Evolutionary conservation across 2,888 invertebrate species (phyloP).

Genomic region (Morpho helenor): DNA sequence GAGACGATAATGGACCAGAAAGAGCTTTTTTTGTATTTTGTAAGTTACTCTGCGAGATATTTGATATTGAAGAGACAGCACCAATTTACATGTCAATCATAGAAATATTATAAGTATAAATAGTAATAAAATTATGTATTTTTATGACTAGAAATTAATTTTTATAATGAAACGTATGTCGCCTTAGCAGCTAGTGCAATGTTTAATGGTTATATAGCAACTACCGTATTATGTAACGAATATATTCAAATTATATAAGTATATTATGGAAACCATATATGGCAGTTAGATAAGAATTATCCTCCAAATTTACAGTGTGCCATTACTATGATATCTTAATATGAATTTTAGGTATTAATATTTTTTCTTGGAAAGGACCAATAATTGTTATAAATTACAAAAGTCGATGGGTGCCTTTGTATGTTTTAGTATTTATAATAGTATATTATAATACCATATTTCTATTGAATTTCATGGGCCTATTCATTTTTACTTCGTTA

Average conservation of each 20-base stretch:
- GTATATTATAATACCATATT: conserved; percentile 29
- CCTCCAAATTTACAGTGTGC: conserved; percentile 40
- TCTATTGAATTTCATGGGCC: conserved; percentile 23
- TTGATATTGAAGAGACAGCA: conserved; percentile 50
- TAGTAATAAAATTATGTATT: conserved; percentile 46
- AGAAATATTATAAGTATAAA: conserved; percentile 40
- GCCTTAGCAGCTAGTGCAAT: conserved; percentile 73
- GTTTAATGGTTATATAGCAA: conserved; percentile 36
- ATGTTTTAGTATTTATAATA: conserved; percentile 32
- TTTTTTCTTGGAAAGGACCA: conserved; percentile 61
- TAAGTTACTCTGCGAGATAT: conserved; percentile 36
- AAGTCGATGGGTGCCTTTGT: conserved; percentile 60
- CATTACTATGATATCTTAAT: conserved; percentile 38
- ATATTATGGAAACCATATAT: conserved; percentile 26
- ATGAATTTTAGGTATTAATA: conserved; percentile 38
- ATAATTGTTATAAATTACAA: conserved; percentile 37
- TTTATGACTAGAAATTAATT: conserved; percentile 52
- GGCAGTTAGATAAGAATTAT: conserved; percentile 33
- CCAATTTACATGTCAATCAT: conserved; percentile 56
- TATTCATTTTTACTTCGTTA: conserved; percentile 57
- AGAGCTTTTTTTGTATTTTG: conserved; percentile 33
- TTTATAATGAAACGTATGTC: conserved; percentile 47
- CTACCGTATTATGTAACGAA: conserved; percentile 35
- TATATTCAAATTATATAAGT: conserved; percentile 34
- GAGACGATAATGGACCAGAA: conserved; percentile 22